Evolutionary conservation across 1,140 invertebrate species (phyloP).

Genomic region (Drosophila elegans): DNA sequence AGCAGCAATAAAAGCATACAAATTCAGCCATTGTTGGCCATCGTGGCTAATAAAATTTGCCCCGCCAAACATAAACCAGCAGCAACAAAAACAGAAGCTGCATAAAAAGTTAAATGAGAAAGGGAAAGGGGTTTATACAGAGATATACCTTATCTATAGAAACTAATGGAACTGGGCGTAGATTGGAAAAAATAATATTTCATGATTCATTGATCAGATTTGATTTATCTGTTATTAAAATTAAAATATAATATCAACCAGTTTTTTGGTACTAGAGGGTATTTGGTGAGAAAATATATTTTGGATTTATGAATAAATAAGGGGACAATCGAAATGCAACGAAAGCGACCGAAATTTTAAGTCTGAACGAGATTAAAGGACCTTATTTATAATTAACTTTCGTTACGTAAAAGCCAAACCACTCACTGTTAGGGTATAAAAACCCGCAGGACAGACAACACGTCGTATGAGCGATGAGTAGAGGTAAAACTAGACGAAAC

Average conservation of each 20-base stretch:
- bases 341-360: too few species aligned
- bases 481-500: conserved; percentile 36
- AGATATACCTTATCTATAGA: not conserved
- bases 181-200: too few species aligned
- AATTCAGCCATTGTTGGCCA: conserved; percentile 75
- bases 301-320: too few species aligned
- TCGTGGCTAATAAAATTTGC: conserved; percentile 69
- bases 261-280: too few species aligned
- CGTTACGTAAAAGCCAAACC: not conserved
- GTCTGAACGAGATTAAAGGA: too few species aligned
- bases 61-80: conserved; percentile 47
- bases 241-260: too few species aligned
- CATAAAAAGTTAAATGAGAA: conserved; percentile 9
- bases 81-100: conserved; percentile 38
- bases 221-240: too few species aligned
- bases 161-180: not conserved
- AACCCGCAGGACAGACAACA: conserved; percentile 41
- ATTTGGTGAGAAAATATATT: too few species aligned
- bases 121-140: not conserved
- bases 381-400: too few species aligned
- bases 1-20: conserved; percentile 69
- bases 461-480: conserved; percentile 64
- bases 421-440: conserved; percentile 7
- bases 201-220: too few species aligned
- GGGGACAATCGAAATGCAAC: too few species aligned